Conservation (phyloP, 2,113 vertebrate genomes). For the Chlamydotis undulata region DNA sequence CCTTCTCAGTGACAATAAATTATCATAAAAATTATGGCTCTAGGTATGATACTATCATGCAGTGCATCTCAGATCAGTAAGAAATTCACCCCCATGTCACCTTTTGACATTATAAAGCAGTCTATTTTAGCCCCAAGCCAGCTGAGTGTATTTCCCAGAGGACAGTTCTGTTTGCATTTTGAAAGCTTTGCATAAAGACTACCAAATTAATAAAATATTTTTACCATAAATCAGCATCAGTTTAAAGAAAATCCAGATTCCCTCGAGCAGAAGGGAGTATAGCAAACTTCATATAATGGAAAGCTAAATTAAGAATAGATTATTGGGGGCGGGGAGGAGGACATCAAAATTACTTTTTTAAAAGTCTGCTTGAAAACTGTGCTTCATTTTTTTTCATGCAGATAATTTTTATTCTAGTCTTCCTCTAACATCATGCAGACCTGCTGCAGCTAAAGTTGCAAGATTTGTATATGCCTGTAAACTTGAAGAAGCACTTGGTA, state of each 20-base stretch:
- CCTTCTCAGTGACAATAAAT: slow-evolving; percentile 60
- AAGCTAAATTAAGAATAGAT: background rate
- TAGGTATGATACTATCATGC: background rate
- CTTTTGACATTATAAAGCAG: slow-evolving; percentile 32
- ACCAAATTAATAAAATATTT: slow-evolving; percentile 60
- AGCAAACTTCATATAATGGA: background rate
- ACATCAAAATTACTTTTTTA: background rate
- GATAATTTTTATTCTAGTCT: background rate
- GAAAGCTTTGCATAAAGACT: slow-evolving; percentile 44
- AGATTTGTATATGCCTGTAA: background rate
- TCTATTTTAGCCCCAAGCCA: slow-evolving; percentile 10
- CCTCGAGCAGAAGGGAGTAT: background rate
- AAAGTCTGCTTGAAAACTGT: background rate
- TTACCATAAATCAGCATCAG: slow-evolving; percentile 35
- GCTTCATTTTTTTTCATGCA: background rate
- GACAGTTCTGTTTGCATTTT: slow-evolving; percentile 51
- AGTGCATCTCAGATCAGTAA: slow-evolving; percentile 1
- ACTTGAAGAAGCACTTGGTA: background rate
- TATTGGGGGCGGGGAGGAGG: background rate
- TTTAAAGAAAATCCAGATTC: slow-evolving; percentile 29
- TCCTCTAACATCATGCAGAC: background rate
- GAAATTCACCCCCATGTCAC: background rate
- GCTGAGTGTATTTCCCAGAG: slow-evolving; percentile 13
- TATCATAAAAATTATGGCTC: slow-evolving; percentile 37
- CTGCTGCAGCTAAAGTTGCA: background rate